Evolutionary conservation across 2,888 invertebrate genomes (phyloP), one percentile per base, ranked within the genome.

Genomic region (Drosophila borealis): DNA sequence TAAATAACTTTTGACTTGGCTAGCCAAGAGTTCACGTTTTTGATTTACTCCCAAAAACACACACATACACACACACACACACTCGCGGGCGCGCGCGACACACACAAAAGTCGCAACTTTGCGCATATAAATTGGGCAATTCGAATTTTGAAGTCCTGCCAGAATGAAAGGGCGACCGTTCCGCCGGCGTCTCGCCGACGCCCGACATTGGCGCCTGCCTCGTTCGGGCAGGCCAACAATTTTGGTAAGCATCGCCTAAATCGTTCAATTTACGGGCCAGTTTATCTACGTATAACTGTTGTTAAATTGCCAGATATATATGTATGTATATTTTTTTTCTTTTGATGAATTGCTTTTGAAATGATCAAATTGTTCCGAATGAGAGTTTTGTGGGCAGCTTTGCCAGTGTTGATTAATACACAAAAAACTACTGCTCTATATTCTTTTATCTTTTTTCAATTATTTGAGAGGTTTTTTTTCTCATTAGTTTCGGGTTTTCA

Each of bases 121-220:
- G 82, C 76, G 81, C 85, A 84, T 84, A 84, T 81, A 79, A 81
- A 81, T 81, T 78, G 79, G 73, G 70, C 69, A 76, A 84, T 73
- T 73, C 42, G 44, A 68, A 74, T 78, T 66, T 65, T 45, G 41
- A 68, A 61, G 57, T 50, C 60, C 57, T 71, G 75, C 72, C 68
- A 68, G 54, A 25, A 63, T 25, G 70, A 74, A 50, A 25, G 46
- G 53, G 14, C 11, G 41, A 4, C 21, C n/a, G n/a, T 6, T 10
- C 14, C 42, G 50, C 59, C 69, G 56, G 42, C 41, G 53, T 17
- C 53, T 53, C 14, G 29, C 37, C 44, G 33, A 36, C 21, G 54
- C 29, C 54, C 44, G 37, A 44, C 29, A 53, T 62, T 62, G 72
- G 61, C 73, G 73, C 73, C 61, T 29, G 44, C n/a, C 36, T 54